Evolutionary conservation across 2,888 invertebrate genomes (phyloP), one percentile per base, ranked within the genome.

Genomic region (Masnerella sp.): DNA sequence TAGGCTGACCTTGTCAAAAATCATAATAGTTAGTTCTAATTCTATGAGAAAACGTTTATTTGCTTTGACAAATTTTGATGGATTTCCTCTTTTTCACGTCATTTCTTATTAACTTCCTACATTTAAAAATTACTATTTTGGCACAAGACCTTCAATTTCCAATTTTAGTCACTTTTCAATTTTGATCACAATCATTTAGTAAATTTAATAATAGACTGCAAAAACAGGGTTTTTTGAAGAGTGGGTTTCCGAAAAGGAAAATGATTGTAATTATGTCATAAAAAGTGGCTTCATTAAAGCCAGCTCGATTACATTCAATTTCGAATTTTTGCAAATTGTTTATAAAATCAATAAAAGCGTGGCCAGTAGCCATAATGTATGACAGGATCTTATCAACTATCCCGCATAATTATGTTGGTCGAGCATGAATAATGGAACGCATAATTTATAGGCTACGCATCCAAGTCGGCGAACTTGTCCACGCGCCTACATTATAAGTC

Each of bases 371-470:
- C 42, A 49, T 71, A 74, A 74, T 69, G 74, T 74, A 75, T 78
- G 81, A 79, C 81, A 79, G 82, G 79, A 82, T 83, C 82, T 83
- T 83, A 83, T 84, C 83, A 83, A 83, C 81, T 80, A 79, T 74
- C 80, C 79, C 78, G 76, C 83, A 79, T 79, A 82, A 84, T 83
- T 84, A 83, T 79, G 80, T 79, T 82, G 80, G 76, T 72, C 77
- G 80, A 76, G 81, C 82, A 82, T 84, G 82, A 83, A 84, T 85
- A 84, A 85, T 82, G 82, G 78, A 79, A 83, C 82, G 82, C 80
- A 84, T 84, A 84, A 84, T 85, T 84, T 81, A 84, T 84, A 79
- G 77, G 80, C 81, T 80, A 79, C 54, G 70, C 77, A 67, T 71
- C 76, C 65, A 78, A 80, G 45, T 47, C 56, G 38, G 62, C 62